Evolutionary conservation across 1,140 invertebrate genomes (phyloP).

Genomic region (Leptoteleia sp.): DNA sequence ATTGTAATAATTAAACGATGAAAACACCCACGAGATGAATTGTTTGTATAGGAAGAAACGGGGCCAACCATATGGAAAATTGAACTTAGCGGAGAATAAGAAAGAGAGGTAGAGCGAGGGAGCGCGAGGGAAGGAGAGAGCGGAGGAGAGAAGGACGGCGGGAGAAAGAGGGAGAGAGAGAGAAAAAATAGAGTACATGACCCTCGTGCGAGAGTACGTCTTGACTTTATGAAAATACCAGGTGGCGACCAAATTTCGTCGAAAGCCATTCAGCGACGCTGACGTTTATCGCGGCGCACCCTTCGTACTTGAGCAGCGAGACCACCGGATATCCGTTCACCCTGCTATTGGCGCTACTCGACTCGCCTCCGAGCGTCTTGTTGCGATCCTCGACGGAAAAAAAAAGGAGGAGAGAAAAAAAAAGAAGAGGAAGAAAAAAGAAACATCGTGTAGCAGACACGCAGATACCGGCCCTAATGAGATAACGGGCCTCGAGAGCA

Average conservation of each 20-base stretch:
- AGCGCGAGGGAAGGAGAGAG: too few species aligned
- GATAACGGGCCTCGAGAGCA: too few species aligned
- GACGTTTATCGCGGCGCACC: slow-evolving; percentile 63
- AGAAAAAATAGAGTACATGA: too few species aligned
- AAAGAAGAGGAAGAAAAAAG: slow-evolving; percentile 12
- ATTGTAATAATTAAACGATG: too few species aligned
- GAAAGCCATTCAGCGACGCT: slow-evolving; percentile 46
- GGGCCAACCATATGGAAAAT: too few species aligned
- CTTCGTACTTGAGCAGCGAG: slow-evolving; percentile 61
- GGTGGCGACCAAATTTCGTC: slow-evolving; percentile 76
- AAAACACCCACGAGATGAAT: too few species aligned
- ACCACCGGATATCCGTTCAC: slow-evolving; percentile 78
- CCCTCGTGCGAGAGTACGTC: too few species aligned
- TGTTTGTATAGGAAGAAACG: too few species aligned
- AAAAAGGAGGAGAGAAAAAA: neutral
- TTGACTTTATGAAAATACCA: slow-evolving; percentile 78
- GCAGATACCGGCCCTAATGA: neutral
- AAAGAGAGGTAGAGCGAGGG: too few species aligned
- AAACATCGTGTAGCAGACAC: slow-evolving; percentile 25
- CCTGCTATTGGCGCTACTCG: slow-evolving; percentile 64
- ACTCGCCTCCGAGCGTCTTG: slow-evolving; percentile 46
- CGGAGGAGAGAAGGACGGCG: too few species aligned
- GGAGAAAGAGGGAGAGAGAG: too few species aligned
- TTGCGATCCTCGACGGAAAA: slow-evolving; percentile 31
- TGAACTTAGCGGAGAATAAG: too few species aligned